A percentile compares a stretch with the other conserved stretches of the same genome.
phyloP scores from a whole-genome alignment of 1,140 invertebrate species.

The Macrocentrus cingulum region DNA sequence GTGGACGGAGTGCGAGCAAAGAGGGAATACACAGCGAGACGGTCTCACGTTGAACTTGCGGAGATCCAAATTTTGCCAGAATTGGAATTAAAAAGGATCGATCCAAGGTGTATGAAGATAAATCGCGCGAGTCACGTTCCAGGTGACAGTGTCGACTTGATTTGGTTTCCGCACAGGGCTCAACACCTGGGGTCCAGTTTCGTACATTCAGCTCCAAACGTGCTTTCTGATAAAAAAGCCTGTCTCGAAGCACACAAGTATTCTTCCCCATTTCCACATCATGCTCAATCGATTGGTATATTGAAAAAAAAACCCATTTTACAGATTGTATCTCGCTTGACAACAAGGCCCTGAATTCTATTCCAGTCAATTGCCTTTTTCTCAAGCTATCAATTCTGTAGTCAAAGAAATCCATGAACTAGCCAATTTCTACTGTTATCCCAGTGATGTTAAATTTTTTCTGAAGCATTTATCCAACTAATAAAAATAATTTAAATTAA shows the following conservation, averaged over 20 bases:
- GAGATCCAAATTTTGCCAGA: background rate
- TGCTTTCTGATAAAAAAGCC: too few relatives aligned
- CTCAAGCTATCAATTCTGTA: too few relatives aligned
- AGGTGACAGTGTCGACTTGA: slow-evolving; percentile 61
- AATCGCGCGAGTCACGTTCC: slow-evolving; percentile 56
- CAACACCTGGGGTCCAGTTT: slow-evolving; percentile 61
- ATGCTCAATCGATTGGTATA: slow-evolving; percentile 5
- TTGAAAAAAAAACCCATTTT: too few relatives aligned
- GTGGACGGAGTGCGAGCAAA: background rate
- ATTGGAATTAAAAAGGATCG: background rate
- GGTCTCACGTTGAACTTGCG: background rate
- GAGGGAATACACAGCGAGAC: background rate
- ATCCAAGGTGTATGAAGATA: slow-evolving; percentile 17
- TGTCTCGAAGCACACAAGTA: too few relatives aligned
- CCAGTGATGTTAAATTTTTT: too few relatives aligned
- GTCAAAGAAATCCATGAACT: too few relatives aligned
- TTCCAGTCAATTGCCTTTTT: too few relatives aligned
- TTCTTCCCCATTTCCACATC: slow-evolving; percentile 2
- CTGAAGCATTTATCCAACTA: too few relatives aligned
- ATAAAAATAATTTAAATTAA: too few relatives aligned
- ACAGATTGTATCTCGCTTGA: too few relatives aligned
- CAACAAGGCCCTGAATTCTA: too few relatives aligned
- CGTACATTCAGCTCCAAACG: slow-evolving; percentile 55
- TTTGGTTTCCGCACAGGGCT: slow-evolving; percentile 62
- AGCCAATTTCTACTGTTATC: too few relatives aligned